Conservation (phyloP, 2,888 invertebrate genomes). For the Asteroscopus sphinx region DNA sequence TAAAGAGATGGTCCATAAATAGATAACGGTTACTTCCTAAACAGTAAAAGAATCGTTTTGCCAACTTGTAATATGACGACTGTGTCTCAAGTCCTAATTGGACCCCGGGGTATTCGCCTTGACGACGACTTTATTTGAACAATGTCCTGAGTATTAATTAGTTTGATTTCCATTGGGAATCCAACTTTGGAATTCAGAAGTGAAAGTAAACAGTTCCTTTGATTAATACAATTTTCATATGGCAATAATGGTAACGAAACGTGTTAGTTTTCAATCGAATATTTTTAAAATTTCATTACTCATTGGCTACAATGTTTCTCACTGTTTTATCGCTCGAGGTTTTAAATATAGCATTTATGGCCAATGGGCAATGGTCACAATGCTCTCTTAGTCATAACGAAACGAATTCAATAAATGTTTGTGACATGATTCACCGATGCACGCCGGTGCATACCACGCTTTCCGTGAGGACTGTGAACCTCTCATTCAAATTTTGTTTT, state of each 20-base stretch:
- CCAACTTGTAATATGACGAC: conserved; percentile 32
- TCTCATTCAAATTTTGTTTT: conserved; percentile 28
- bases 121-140: conserved; percentile 66
- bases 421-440: conserved; percentile 77
- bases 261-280: conserved; percentile 5
- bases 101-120: conserved; percentile 64
- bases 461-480: conserved; percentile 40
- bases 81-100: conserved; percentile 68
- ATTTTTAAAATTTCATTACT: conserved; percentile 45
- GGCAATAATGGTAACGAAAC: conserved; percentile 17
- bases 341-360: conserved; percentile 72
- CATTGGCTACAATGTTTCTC: conserved; percentile 53
- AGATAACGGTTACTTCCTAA: conserved; percentile 2
- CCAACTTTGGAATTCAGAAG: conserved; percentile 56
- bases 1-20: conserved; percentile 9
- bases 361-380: conserved; percentile 71
- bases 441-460: conserved; percentile 60
- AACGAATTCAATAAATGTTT: conserved; percentile 80
- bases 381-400: conserved; percentile 82
- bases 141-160: conserved; percentile 72
- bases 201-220: conserved; percentile 64
- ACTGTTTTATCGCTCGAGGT: conserved; percentile 63
- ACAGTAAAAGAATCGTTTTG: conserved; percentile 10
- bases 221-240: conserved; percentile 50
- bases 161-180: conserved; percentile 59